A percentile compares a stretch with the other conserved stretches of the same genome.
These are phyloP conservation scores for Dusona sp. DNA, from an alignment of 2,888 invertebrate species.

Conservation along the genomic window DNA sequence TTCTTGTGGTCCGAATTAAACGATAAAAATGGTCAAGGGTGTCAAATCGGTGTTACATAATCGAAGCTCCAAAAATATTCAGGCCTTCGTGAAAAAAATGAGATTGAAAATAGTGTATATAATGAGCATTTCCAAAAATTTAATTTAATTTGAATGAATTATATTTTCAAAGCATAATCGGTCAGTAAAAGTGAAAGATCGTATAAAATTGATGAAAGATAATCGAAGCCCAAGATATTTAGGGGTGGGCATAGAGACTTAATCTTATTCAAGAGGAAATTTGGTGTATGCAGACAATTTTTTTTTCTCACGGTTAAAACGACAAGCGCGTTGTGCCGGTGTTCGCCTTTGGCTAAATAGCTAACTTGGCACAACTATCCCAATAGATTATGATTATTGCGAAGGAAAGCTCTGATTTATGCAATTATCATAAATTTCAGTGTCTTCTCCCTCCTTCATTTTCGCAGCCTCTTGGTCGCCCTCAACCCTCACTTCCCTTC, in stretches of 20 bases:
- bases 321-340: constrained; percentile 67
- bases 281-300: constrained; percentile 42
- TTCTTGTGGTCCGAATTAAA: too few species aligned
- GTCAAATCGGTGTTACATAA: constrained; percentile 29
- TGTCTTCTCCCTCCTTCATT: constrained; percentile 67
- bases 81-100: not conserved
- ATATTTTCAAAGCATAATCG: too few species aligned
- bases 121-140: too few species aligned
- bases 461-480: constrained; percentile 31
- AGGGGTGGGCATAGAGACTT: constrained; percentile 75
- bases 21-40: not conserved
- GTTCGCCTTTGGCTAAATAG: constrained; percentile 83
- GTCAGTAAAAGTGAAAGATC: too few species aligned
- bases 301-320: constrained; percentile 70
- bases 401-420: constrained; percentile 84
- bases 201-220: not conserved
- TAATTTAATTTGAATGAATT: too few species aligned
- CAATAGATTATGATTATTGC: constrained; percentile 84
- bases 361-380: constrained; percentile 84
- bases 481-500: constrained; percentile 69
- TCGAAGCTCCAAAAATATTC: constrained; percentile 51
- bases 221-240: constrained; percentile 56
- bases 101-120: too few species aligned
- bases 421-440: constrained; percentile 84
- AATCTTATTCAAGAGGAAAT: constrained; percentile 79